These are phyloP conservation scores for Limanda limanda DNA, from an alignment of 2,113 vertebrate genomes.

Conservation along the genomic window DNA sequence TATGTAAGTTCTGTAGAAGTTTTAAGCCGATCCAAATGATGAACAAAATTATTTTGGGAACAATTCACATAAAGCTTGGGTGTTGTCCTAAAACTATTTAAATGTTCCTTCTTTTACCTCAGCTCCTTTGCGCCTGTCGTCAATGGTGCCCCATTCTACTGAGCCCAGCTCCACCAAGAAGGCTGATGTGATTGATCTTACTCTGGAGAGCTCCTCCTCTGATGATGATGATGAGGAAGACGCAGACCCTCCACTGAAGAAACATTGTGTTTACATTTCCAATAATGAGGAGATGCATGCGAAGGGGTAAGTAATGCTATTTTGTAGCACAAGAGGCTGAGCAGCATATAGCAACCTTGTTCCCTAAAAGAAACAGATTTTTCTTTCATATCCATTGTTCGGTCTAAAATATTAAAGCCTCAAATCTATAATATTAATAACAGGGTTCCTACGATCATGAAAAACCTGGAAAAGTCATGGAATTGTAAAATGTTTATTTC, in stretches of 20 bases:
- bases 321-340: background rate
- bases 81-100: too few species aligned
- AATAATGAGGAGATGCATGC: conserved; percentile 88
- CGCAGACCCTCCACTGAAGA: conserved; percentile 86
- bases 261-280: conserved; percentile 90
- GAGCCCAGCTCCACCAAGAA: conserved; percentile 88
- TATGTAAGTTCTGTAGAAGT: conserved; percentile 5
- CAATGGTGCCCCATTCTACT: conserved; percentile 71
- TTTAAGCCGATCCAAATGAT: background rate
- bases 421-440: too few species aligned
- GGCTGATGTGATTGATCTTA: conserved; percentile 94
- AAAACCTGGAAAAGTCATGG: too few species aligned
- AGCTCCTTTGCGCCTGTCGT: conserved; percentile 83
- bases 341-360: too few species aligned
- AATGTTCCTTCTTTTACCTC: conserved; percentile 70
- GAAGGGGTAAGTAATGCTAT: conserved; percentile 86
- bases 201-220: conserved; percentile 89
- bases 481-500: too few species aligned
- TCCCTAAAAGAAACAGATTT: too few species aligned
- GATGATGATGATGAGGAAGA: conserved; percentile 71
- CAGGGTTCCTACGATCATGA: too few species aligned
- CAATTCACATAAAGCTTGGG: background rate
- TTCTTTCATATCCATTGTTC: too few species aligned
- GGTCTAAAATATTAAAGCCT: too few species aligned
- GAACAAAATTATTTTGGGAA: background rate